phyloP scores from a whole-genome alignment of 2,113 vertebrate genomes.

The Corapipo altera region DNA sequence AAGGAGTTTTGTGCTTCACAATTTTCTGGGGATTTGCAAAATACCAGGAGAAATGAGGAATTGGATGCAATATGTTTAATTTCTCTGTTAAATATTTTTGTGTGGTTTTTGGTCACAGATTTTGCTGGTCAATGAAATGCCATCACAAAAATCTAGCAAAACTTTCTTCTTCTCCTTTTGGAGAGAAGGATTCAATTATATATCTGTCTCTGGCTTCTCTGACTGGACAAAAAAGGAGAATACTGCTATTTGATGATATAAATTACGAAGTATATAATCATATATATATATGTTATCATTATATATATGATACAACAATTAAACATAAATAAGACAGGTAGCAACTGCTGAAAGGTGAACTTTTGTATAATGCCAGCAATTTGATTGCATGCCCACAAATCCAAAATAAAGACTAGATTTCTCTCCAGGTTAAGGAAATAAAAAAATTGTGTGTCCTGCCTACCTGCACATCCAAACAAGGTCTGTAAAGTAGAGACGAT shows the following conservation, averaged over 20 bases:
- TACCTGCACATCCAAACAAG: not conserved
- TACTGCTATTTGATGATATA: not conserved
- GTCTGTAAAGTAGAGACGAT: not conserved
- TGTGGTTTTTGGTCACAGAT: not conserved
- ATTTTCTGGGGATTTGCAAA: not conserved
- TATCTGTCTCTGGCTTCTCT: not conserved
- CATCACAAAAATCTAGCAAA: not conserved
- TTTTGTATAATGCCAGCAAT: not conserved
- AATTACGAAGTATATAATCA: not conserved
- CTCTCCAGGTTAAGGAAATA: not conserved
- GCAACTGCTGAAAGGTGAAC: not conserved
- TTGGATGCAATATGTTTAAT: not conserved
- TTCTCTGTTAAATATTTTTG: not conserved
- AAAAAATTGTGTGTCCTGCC: not conserved
- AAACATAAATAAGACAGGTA: not conserved
- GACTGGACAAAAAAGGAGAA: not conserved
- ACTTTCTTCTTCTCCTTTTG: not conserved
- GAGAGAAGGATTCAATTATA: not conserved
- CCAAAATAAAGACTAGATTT: not conserved
- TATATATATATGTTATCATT: not conserved
- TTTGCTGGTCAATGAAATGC: not conserved
- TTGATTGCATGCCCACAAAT: not conserved
- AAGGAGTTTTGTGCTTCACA: not conserved
- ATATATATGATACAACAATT: not conserved
- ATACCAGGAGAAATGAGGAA: not conserved